Percentiles rank a stretch among this genome's conserved stretches.
Conservation (phyloP, 1,140 invertebrate genomes). For the Macrosteles quadrilineatus region DNA sequence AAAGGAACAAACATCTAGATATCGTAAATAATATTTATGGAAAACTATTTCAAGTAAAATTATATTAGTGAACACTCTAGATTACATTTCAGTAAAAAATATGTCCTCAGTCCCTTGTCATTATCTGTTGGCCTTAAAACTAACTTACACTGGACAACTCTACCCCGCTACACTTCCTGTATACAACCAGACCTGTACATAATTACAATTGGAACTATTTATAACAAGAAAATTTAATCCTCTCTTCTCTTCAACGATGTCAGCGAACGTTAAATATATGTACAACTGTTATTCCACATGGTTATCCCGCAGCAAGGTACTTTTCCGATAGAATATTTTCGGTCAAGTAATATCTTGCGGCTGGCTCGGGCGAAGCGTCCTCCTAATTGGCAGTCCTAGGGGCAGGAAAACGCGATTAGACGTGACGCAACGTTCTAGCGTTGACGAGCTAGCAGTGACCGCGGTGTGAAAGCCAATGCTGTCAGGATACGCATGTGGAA, state of each 20-base stretch:
- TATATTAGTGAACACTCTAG: too few relatives aligned
- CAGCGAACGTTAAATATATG: neutral
- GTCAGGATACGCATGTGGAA: slow-evolving; percentile 24
- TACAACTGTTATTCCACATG: slow-evolving; percentile 27
- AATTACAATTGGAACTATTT: neutral
- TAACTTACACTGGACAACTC: neutral
- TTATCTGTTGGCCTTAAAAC: neutral
- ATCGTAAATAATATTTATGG: too few relatives aligned
- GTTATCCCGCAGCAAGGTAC: slow-evolving; percentile 26
- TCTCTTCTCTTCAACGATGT: neutral
- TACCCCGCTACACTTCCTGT: neutral
- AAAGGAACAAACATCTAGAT: too few relatives aligned
- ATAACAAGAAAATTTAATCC: neutral
- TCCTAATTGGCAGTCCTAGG: slow-evolving; percentile 33
- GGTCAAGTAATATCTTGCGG: neutral
- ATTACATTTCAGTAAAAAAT: neutral
- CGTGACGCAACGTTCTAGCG: neutral
- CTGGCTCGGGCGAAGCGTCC: neutral
- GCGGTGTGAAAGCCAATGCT: slow-evolving; percentile 29
- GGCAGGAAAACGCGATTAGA: slow-evolving; percentile 26
- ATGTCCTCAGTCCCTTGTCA: neutral
- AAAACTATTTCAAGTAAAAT: too few relatives aligned
- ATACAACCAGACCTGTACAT: slow-evolving; percentile 4
- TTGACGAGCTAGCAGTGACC: slow-evolving; percentile 19
- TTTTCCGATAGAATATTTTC: too few relatives aligned